Conservation (phyloP, 2,888 invertebrate genomes). For the Noctua pronuba region DNA sequence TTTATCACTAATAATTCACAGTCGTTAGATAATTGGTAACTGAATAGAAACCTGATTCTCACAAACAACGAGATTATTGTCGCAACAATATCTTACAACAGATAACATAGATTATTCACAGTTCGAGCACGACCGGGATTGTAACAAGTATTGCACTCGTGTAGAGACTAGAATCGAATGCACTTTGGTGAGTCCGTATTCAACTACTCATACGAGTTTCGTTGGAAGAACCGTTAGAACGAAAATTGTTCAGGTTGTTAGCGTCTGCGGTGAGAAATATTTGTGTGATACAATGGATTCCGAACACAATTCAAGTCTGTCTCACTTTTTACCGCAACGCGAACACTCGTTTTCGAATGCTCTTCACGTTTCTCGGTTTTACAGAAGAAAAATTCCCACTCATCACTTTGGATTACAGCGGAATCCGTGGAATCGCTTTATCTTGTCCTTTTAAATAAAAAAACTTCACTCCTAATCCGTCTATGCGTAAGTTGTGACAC, state of each 20-base stretch:
- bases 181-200: conserved; percentile 56
- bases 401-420: conserved; percentile 29
- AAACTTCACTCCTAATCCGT: conserved; percentile 29
- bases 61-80: conserved; percentile 73
- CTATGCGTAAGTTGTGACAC: conserved; percentile 41
- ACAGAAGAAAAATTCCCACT: conserved; percentile 1
- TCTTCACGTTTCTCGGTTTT: conserved; percentile 31
- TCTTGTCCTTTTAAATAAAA: conserved; percentile 19
- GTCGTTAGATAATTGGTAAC: conserved; percentile 68
- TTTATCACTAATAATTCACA: conserved; percentile 67
- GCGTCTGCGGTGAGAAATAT: conserved; percentile 68
- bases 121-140: conserved; percentile 49
- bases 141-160: conserved; percentile 62
- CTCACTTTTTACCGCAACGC: conserved; percentile 56
- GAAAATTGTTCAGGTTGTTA: conserved; percentile 73
- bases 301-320: conserved; percentile 62
- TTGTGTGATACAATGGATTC: conserved; percentile 66
- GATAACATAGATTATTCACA: conserved; percentile 62
- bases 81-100: conserved; percentile 62
- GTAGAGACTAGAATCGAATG: conserved; percentile 65
- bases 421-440: conserved; percentile 21
- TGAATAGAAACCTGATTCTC: conserved; percentile 68
- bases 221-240: conserved; percentile 75
- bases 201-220: conserved; percentile 70
- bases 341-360: conserved; percentile 34